Evolutionary conservation across 2,113 vertebrate genomes (phyloP).

Genomic region (Mesocricetus auratus): DNA sequence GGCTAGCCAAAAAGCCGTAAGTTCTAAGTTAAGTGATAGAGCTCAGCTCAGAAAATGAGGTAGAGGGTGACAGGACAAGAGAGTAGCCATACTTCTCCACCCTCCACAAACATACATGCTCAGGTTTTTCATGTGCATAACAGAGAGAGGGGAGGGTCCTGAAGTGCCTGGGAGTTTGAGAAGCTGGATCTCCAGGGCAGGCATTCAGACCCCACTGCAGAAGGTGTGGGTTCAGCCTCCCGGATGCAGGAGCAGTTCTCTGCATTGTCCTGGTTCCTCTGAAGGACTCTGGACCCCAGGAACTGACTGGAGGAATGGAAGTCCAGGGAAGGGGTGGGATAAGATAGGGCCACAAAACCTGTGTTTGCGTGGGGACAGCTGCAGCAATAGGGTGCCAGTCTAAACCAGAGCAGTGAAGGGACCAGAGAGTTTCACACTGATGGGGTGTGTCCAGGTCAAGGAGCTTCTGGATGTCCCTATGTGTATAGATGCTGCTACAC

Average conservation of each 20-base stretch:
- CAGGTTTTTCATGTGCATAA: not conserved
- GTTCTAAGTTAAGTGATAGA: not conserved
- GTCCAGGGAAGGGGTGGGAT: not conserved
- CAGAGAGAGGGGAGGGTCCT: not conserved
- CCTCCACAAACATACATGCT: not conserved
- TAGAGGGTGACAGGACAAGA: not conserved
- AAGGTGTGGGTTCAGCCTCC: not conserved
- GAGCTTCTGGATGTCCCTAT: not conserved
- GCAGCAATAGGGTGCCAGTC: not conserved
- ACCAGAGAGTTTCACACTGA: not conserved
- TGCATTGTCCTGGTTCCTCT: not conserved
- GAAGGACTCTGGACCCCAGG: not conserved
- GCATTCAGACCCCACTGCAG: not conserved
- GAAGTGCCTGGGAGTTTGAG: not conserved
- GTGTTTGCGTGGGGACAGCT: not conserved
- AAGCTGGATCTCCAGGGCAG: not conserved
- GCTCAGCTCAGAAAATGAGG: not conserved
- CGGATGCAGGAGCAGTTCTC: not conserved
- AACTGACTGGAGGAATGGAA: not conserved
- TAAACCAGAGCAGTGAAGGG: not conserved
- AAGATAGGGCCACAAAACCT: no score
- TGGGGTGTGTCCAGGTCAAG: no score
- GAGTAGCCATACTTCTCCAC: not conserved
- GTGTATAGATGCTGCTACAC: not conserved
- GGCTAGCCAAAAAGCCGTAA: not conserved